Evolutionary conservation across 2,113 vertebrate genomes (phyloP).

Genomic region (Nibea coibor): DNA sequence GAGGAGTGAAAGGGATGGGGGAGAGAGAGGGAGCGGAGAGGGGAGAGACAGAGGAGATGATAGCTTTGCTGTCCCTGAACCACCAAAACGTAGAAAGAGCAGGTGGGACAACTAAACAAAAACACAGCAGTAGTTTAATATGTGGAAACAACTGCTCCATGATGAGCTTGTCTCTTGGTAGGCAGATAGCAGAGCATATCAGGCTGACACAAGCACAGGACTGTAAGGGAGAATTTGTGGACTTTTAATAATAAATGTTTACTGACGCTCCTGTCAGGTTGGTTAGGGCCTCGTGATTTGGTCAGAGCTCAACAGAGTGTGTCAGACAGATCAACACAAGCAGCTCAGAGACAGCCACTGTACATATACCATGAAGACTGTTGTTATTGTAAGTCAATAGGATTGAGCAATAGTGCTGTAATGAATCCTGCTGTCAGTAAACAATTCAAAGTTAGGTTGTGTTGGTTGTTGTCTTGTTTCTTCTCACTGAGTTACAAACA

Average conservation of each 20-base stretch:
- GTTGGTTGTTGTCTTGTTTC: constrained; percentile 38
- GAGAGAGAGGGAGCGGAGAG: constrained; percentile 68
- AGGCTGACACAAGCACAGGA: constrained; percentile 55
- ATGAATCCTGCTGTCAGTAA: constrained; percentile 44
- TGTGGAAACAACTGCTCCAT: constrained; percentile 53
- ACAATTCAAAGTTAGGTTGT: constrained; percentile 38
- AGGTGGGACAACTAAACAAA: constrained; percentile 96
- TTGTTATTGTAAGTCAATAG: constrained; percentile 48
- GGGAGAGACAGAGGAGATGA: constrained; percentile 84
- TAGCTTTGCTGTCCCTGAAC: constrained; percentile 94
- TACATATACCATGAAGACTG: constrained; percentile 69
- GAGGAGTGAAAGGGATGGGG: constrained; percentile 65
- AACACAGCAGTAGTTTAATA: constrained; percentile 16
- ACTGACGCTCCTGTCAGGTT: constrained; percentile 14
- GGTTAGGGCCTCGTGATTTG: constrained; percentile 14
- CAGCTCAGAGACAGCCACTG: constrained; percentile 54
- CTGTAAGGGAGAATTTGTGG: not conserved
- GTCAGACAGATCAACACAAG: constrained; percentile 40
- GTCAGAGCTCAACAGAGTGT: constrained; percentile 16
- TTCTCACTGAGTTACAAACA: constrained; percentile 42
- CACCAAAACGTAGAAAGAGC: constrained; percentile 96
- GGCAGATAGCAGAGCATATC: constrained; percentile 60
- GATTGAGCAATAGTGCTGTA: constrained; percentile 53
- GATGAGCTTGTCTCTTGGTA: constrained; percentile 48
- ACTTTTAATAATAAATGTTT: constrained; percentile 18